Percentiles rank a stretch among this genome's conserved stretches.
Conservation (phyloP, 2,888 invertebrate genomes). For the Tenthredo scrophulariae region DNA sequence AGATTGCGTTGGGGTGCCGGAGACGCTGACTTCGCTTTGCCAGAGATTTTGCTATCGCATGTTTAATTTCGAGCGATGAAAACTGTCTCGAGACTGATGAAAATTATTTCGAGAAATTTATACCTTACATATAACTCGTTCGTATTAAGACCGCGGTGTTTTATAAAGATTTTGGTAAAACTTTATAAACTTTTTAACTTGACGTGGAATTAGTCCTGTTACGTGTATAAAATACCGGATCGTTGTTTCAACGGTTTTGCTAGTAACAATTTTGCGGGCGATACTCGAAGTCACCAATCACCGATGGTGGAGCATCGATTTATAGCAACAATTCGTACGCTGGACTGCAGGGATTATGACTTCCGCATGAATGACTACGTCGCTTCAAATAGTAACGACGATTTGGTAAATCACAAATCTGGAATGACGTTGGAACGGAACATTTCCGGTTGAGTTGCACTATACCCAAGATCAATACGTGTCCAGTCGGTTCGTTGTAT, state of each 20-base stretch:
- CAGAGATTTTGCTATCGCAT: not conserved
- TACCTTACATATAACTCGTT: not conserved
- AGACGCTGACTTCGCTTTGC: conserved; percentile 28
- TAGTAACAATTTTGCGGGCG: conserved; percentile 17
- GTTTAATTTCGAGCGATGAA: not conserved
- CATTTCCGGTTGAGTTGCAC: conserved; percentile 51
- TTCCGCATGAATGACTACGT: conserved; percentile 42
- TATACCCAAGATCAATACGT: conserved; percentile 48
- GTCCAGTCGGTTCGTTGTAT: conserved; percentile 30
- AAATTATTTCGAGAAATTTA: conserved; percentile 24
- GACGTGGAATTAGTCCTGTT: not conserved
- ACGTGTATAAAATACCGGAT: not conserved
- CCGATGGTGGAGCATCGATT: not conserved
- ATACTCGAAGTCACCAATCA: not conserved
- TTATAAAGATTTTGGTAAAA: not conserved
- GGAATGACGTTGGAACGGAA: conserved; percentile 46
- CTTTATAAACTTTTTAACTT: not conserved
- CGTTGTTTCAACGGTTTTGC: conserved; percentile 1
- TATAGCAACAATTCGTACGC: conserved; percentile 9
- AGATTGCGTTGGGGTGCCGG: conserved; percentile 38
- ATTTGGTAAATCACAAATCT: conserved; percentile 49
- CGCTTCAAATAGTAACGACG: conserved; percentile 43
- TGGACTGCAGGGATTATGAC: conserved; percentile 28
- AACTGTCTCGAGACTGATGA: not conserved
- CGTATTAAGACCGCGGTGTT: not conserved